Percentiles rank a stretch among this genome's conserved stretches.
Conservation (phyloP, 2,113 vertebrate genomes). For the Psophia crepitans region DNA sequence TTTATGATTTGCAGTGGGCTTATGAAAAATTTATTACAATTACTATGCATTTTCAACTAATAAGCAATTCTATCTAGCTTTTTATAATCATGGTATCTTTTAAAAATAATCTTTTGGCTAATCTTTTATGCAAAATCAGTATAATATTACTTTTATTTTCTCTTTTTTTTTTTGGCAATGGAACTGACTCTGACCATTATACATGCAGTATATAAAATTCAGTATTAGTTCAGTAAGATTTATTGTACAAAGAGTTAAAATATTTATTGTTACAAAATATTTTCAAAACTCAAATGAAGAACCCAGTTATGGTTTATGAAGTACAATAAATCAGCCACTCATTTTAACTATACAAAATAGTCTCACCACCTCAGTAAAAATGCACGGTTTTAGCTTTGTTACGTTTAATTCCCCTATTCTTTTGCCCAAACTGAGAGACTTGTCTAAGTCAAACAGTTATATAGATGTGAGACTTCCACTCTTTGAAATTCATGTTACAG, state of each 20-base stretch:
- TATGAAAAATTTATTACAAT: constrained; percentile 36
- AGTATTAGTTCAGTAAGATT: not conserved
- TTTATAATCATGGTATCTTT: constrained; percentile 37
- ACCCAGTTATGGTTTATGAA: not conserved
- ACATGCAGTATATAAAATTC: constrained; percentile 60
- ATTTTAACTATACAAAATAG: not conserved
- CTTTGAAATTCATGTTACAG: not conserved
- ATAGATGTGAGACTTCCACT: not conserved
- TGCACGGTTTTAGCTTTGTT: not conserved
- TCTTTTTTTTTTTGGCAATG: constrained; percentile 58
- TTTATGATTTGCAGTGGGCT: constrained; percentile 28
- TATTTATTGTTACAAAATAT: not conserved
- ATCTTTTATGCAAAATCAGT: constrained; percentile 61
- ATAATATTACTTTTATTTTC: constrained; percentile 54
- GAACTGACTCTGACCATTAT: constrained; percentile 77
- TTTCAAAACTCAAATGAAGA: not conserved
- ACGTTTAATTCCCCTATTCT: not conserved
- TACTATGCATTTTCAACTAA: constrained; percentile 69
- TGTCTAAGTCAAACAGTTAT: not conserved
- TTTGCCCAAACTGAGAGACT: not conserved
- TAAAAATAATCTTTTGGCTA: constrained; percentile 60
- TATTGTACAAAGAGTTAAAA: not conserved
- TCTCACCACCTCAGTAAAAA: not conserved
- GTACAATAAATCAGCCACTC: not conserved
- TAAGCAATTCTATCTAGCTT: constrained; percentile 46